Evolutionary conservation across 2,888 invertebrate species (phyloP).

Genomic region (Hyposoter didymator): DNA sequence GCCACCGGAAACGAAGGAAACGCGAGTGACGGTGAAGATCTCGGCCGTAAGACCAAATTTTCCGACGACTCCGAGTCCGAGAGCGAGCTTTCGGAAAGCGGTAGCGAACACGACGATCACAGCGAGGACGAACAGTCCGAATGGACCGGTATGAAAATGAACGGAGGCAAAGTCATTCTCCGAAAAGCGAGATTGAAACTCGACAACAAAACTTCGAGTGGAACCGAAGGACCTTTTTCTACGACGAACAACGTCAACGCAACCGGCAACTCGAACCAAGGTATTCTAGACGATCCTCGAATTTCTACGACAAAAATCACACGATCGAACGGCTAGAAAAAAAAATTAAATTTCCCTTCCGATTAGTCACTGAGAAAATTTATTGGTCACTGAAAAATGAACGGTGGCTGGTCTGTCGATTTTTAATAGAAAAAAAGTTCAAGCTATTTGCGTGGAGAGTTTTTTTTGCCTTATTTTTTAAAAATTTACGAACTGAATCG

Average conservation of each 20-base stretch:
- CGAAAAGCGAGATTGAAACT: slow-evolving; percentile 89
- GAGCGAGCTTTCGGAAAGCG: slow-evolving; percentile 78
- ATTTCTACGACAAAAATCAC: background rate
- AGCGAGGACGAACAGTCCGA: slow-evolving; percentile 83
- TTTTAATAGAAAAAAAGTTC: no score
- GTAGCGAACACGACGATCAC: slow-evolving; percentile 79
- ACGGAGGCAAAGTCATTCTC: slow-evolving; percentile 89
- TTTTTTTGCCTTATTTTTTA: background rate
- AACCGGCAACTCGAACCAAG: slow-evolving; percentile 76
- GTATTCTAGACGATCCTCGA: slow-evolving; percentile 66
- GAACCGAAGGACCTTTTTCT: slow-evolving; percentile 89
- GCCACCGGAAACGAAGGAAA: slow-evolving; percentile 38
- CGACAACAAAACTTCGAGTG: slow-evolving; percentile 82
- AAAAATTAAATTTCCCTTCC: no score
- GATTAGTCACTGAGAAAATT: no score
- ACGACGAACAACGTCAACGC: slow-evolving; percentile 77
- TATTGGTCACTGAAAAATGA: no score
- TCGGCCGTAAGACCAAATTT: slow-evolving; percentile 68
- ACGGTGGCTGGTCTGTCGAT: no score
- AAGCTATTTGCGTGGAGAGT: no score
- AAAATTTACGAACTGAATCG: no score
- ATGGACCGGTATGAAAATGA: slow-evolving; percentile 84
- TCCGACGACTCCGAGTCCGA: slow-evolving; percentile 76
- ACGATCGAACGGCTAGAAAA: background rate
- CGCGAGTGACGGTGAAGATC: slow-evolving; percentile 83